phyloP scores from a whole-genome alignment of 2,797 vertebrate genomes.

The Phataginus tricuspis region DNA sequence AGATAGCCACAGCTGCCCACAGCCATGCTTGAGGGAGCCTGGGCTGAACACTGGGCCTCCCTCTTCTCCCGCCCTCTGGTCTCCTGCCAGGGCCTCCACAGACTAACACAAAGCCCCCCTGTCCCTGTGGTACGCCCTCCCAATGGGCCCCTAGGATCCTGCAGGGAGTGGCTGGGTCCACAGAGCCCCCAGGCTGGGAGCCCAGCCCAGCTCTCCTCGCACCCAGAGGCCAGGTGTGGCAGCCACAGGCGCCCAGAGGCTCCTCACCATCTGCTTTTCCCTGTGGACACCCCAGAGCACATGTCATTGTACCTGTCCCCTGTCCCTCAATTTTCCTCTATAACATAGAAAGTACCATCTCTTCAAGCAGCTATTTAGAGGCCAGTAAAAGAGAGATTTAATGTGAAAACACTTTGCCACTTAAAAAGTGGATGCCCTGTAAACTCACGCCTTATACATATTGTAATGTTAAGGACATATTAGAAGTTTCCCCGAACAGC shows the following conservation, averaged over 20 bases:
- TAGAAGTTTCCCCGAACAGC: too few species aligned
- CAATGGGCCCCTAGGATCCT: background rate
- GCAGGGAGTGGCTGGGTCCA: background rate
- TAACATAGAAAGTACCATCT: too few species aligned
- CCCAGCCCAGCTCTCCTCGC: background rate
- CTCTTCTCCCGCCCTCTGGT: too few species aligned
- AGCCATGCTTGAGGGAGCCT: background rate
- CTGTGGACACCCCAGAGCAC: background rate
- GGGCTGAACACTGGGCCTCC: background rate
- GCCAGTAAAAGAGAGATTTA: too few species aligned
- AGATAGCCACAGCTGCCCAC: background rate
- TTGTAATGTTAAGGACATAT: too few species aligned
- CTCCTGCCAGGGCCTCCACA: accelerated
- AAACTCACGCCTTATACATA: too few species aligned
- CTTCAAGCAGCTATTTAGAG: too few species aligned
- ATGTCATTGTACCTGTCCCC: background rate
- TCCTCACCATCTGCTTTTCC: background rate
- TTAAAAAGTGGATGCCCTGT: too few species aligned
- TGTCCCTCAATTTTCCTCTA: too few species aligned
- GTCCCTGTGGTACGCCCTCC: background rate
- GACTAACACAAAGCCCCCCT: background rate
- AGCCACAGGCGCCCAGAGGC: background rate
- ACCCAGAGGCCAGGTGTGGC: accelerated
- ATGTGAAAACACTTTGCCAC: too few species aligned
- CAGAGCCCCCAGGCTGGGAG: too few species aligned